Percentiles rank a stretch among this genome's conserved stretches.
Evolutionary conservation across 2,113 vertebrate species (phyloP).

Genomic region (Spermophilus dauricus): DNA sequence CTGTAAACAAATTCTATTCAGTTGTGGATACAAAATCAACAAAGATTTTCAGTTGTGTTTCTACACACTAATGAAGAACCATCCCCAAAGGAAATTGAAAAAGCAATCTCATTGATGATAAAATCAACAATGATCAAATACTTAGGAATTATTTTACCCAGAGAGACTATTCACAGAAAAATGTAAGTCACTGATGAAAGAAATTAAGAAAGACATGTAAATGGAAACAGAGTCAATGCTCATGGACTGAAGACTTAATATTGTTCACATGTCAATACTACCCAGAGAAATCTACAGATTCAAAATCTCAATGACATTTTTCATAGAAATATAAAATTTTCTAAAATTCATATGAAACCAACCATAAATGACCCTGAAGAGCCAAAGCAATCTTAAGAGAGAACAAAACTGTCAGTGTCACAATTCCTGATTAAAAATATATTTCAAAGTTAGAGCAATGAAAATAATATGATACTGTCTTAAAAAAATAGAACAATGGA

Average conservation of each 20-base stretch:
- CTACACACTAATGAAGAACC: not conserved
- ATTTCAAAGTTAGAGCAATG: not conserved
- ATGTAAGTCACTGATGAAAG: not conserved
- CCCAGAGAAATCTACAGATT: too few species aligned
- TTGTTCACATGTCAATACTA: not conserved
- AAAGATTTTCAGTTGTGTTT: not conserved
- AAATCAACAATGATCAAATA: not conserved
- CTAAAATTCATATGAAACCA: not conserved
- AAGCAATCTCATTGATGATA: not conserved
- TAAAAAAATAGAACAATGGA: not conserved
- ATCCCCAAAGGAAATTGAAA: not conserved
- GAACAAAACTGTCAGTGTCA: not conserved
- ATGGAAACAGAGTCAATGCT: not conserved
- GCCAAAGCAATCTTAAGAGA: not conserved
- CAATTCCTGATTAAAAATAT: not conserved
- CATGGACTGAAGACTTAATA: not conserved
- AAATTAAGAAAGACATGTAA: not conserved
- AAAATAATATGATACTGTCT: not conserved
- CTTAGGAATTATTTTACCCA: not conserved
- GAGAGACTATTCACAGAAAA: not conserved
- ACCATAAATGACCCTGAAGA: not conserved
- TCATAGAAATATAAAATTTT: too few species aligned
- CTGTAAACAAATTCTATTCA: not conserved
- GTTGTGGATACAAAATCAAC: not conserved
- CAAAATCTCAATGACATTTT: too few species aligned